Evolutionary conservation across 2,113 vertebrate species (phyloP).

Genomic region (Forbesichthys papilliferus): DNA sequence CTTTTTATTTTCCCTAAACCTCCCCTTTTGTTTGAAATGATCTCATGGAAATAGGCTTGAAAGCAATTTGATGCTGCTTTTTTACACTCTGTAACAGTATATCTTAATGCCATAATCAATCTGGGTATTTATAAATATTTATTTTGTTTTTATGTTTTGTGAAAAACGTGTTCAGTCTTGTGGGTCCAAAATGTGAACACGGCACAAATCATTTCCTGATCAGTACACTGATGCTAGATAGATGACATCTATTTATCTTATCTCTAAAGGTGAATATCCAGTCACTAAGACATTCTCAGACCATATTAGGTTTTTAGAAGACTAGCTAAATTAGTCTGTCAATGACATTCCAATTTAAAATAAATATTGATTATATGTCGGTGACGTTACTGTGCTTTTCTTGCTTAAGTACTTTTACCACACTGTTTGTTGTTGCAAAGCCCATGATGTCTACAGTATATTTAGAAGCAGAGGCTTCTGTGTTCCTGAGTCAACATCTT

Average conservation of each 20-base stretch:
- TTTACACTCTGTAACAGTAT: conserved; percentile 15
- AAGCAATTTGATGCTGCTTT: conserved; percentile 27
- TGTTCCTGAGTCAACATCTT: conserved; percentile 3
- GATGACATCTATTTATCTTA: background rate
- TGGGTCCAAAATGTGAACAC: conserved; percentile 8
- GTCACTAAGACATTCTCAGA: conserved; percentile 5
- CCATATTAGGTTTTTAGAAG: conserved; percentile 4
- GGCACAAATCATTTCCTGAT: background rate
- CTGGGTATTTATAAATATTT: conserved; percentile 7
- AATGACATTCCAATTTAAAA: conserved; percentile 37
- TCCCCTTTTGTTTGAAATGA: conserved; percentile 9
- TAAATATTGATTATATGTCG: background rate
- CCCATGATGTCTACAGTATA: too few relatives aligned
- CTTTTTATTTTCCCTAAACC: background rate
- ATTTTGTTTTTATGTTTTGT: conserved; percentile 10
- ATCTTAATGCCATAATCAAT: too few relatives aligned
- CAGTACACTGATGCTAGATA: background rate
- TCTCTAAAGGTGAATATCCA: conserved; percentile 21
- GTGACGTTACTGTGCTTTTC: background rate
- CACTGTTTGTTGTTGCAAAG: too few relatives aligned
- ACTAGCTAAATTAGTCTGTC: conserved; percentile 19
- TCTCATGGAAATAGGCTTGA: conserved; percentile 15
- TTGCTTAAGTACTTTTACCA: background rate
- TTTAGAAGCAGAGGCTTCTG: background rate
- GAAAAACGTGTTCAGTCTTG: conserved; percentile 20